These are phyloP conservation scores for Esperia sulphurella DNA, from an alignment of 2,888 invertebrate species.

Conservation along the genomic window DNA sequence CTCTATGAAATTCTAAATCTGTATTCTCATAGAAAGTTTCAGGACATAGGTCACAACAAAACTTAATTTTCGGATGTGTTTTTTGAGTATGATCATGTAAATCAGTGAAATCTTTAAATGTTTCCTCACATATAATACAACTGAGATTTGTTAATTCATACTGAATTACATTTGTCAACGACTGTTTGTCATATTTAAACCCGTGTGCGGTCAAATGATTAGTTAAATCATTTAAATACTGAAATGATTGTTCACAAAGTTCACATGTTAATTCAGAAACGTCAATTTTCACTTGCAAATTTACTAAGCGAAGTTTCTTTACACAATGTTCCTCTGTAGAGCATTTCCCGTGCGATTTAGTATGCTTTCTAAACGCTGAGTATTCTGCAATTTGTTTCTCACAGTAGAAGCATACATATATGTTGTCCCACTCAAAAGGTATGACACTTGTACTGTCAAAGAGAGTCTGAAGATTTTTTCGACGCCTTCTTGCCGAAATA, in stretches of 20 bases:
- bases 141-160: conserved; percentile 13
- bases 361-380: conserved; percentile 30
- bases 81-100: conserved; percentile 2
- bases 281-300: conserved; percentile 33
- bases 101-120: conserved; percentile 3
- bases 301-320: conserved; percentile 23
- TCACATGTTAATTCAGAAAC: conserved; percentile 32
- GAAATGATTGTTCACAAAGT: conserved; percentile 21
- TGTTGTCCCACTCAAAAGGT: conserved; percentile 40
- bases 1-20: conserved; percentile 2
- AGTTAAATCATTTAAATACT: not conserved
- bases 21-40: not conserved
- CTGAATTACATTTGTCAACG: not conserved
- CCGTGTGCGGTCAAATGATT: conserved; percentile 8
- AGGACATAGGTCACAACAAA: conserved; percentile 1
- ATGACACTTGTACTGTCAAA: conserved; percentile 39
- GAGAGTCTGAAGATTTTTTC: conserved; percentile 33
- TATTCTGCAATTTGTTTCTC: conserved; percentile 25
- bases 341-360: conserved; percentile 29
- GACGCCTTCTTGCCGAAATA: conserved; percentile 7
- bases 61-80: conserved; percentile 1
- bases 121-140: conserved; percentile 12
- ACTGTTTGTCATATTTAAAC: conserved; percentile 4
- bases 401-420: conserved; percentile 40
- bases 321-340: not conserved